Base-by-base conservation (phyloP, 92 coral and sea anemone species). In the Zoanthus sociatus region DNA sequence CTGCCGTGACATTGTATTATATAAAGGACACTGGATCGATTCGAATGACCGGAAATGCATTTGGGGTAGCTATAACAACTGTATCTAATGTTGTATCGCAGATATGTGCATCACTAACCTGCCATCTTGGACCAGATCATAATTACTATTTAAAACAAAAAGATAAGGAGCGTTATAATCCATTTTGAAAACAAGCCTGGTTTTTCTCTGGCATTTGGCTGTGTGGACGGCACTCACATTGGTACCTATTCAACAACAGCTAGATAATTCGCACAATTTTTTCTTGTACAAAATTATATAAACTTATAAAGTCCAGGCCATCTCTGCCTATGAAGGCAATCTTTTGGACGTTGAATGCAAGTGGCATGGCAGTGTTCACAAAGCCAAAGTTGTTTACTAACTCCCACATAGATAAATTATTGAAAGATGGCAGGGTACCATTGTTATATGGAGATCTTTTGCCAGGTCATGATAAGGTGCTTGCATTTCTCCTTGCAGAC, bases 321-420 rank as follows among this genome's bases (percentile, higher is more conserved):
- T 88, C 33, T 88, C 84, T 60, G 87, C 82, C 79, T 88, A 82
- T 45, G 31, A 73, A 82, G 88, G 87, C 33, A 55, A 26, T 20
- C 82, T 88, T 56, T 53, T 53, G 2, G 64, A 56, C 1, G 64
- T 10, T 4, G 17, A 56, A 56, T 56, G 64, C 64, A 55, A 77
- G 31, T 88, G 91, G 91, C 87, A 87, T 7, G 87, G 91, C 44
- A 73, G 90, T 79, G 86, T 73, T 30, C 87, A 88, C 81, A 87
- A 88, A 45, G 87, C 82, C 55, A 79, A 88, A 37, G 87, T 71
- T 32, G 26, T 88, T 88, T 71, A 7, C 87, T 16, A 79, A 79
- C 90, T 79, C 87, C 6, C 54, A 64, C 20, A 46, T 78, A 64
- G 78, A 87, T 72, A 31, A 79, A 16, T 54, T 54, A 9, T 30